These are phyloP conservation scores for Trypoxylus dichotomus DNA, from an alignment of 1,140 invertebrate genomes.

Conservation along the genomic window DNA sequence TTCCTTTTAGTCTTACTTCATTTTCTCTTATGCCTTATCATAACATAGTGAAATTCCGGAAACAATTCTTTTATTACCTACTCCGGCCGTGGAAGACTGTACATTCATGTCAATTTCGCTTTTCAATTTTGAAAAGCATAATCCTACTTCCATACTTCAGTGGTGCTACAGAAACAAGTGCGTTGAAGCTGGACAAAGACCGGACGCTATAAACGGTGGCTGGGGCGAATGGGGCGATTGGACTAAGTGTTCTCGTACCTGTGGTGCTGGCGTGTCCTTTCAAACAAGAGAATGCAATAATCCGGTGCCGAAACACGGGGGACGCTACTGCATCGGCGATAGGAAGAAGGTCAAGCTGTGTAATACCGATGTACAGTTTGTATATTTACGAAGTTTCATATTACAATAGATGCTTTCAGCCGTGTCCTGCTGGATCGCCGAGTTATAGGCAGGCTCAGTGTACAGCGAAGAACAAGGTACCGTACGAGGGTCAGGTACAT, in stretches of 20 bases:
- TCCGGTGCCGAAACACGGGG: constrained; percentile 62
- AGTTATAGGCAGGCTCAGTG: constrained; percentile 64
- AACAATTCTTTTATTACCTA: no score
- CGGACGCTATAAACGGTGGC: constrained; percentile 65
- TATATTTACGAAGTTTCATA: neutral
- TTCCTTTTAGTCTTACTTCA: no score
- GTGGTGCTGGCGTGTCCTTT: constrained; percentile 63
- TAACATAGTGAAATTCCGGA: no score
- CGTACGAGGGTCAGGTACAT: constrained; percentile 49
- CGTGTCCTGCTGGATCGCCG: constrained; percentile 57
- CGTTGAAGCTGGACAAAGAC: constrained; percentile 63
- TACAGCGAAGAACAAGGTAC: constrained; percentile 57
- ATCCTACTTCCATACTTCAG: neutral
- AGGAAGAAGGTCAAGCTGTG: constrained; percentile 60
- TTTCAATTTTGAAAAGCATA: no score
- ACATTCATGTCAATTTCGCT: no score
- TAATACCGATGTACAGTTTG: constrained; percentile 58
- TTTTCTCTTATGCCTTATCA: no score
- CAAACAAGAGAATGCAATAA: constrained; percentile 59
- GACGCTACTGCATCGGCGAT: constrained; percentile 63
- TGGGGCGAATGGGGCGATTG: constrained; percentile 66
- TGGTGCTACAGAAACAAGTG: constrained; percentile 70
- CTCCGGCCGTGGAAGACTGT: no score
- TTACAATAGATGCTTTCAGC: constrained; percentile 47
- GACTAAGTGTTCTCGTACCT: constrained; percentile 63